A percentile compares a stretch with the other conserved stretches of the same genome.
These are phyloP conservation scores for Mongoloraphidia duomilia DNA, from an alignment of 2,888 invertebrate species.

Conservation along the genomic window DNA sequence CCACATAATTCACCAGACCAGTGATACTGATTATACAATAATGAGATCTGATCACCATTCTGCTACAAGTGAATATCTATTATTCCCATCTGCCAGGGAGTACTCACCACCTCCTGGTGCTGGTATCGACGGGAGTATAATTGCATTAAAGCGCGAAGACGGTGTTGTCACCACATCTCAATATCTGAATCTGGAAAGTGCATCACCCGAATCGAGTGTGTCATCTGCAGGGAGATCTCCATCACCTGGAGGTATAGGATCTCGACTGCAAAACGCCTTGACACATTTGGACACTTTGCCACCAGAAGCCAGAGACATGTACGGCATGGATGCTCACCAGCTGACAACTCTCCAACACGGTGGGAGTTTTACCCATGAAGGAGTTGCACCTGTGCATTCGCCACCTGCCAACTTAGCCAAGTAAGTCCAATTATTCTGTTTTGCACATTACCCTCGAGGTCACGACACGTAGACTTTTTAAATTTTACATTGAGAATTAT, in stretches of 20 bases:
- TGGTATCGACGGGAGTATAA: not conserved
- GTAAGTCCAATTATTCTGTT: not conserved
- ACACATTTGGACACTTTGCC: constrained; percentile 5
- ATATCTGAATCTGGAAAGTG: not conserved
- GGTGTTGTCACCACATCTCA: not conserved
- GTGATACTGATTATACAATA: not conserved
- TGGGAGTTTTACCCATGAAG: not conserved
- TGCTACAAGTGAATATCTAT: not conserved
- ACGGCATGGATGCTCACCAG: not conserved
- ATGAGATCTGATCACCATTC: constrained; percentile 1
- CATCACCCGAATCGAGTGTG: not conserved
- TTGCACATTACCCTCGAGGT: too few species aligned
- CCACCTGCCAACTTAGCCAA: constrained; percentile 3
- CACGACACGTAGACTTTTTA: too few species aligned
- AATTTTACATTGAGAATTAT: too few species aligned
- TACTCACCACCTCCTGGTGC: not conserved
- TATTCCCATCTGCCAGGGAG: not conserved
- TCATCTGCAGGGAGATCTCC: not conserved
- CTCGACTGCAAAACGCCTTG: not conserved
- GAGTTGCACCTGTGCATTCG: constrained; percentile 1
- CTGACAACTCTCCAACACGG: constrained; percentile 1
- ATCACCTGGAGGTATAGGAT: not conserved
- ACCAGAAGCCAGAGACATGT: constrained; percentile 3
- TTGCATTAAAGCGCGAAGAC: not conserved
- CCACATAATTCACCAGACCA: too few species aligned